Evolutionary conservation across 1,140 invertebrate species (phyloP), one percentile per base, ranked within the genome.

Genomic region (Oncopodura yosiiana): DNA sequence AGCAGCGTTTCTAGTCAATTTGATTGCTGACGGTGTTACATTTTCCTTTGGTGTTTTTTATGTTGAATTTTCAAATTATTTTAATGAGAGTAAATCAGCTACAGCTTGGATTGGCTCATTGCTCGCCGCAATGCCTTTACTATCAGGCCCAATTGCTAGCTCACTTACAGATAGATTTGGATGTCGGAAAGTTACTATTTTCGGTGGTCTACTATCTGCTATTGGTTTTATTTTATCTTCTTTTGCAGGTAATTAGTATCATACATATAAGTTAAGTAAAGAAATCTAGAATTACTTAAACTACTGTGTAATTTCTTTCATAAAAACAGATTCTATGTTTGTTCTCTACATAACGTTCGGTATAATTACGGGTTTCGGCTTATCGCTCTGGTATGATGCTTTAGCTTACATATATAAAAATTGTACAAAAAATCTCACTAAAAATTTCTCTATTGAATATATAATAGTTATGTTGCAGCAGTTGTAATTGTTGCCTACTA

Each of bases 401-500:
- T 8, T 34, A 34, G 14, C 8, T 9, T 67, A 69, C 18, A 50
- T 53, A 14, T 63, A 52, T 21, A 48, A 68, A 9, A 64, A 65
- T 27, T 56, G 69, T 58, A 63, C 75, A 18, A 49, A 74, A n/a
- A 70, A 69, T 1, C 73, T 73, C 53, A 64, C 70, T 36, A 51
- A 75, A n/a, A 66, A 71, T 16, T 73, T 73, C 12, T 68, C 71
- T 50, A 74, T 74, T 4, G 66, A 77, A 36, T 71, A 74, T 9
- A 66, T 76, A 9, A 73, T 73, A 54, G 76, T 75, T 61, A 63
- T 32, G 87, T 94, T 1, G 84, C 89, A 1, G 86, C 86, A 0
- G 85, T 90, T 1, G 92, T 96, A 0, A 90, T 92, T 60, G 92
- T 97, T 3, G 90, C 92, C 1, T 94, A 93, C 68, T 97, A 95